Percentiles rank a stretch among this genome's conserved stretches.
These are phyloP conservation scores for Megaceryle alcyon DNA, from an alignment of 2,797 vertebrate species.

Conservation along the genomic window DNA sequence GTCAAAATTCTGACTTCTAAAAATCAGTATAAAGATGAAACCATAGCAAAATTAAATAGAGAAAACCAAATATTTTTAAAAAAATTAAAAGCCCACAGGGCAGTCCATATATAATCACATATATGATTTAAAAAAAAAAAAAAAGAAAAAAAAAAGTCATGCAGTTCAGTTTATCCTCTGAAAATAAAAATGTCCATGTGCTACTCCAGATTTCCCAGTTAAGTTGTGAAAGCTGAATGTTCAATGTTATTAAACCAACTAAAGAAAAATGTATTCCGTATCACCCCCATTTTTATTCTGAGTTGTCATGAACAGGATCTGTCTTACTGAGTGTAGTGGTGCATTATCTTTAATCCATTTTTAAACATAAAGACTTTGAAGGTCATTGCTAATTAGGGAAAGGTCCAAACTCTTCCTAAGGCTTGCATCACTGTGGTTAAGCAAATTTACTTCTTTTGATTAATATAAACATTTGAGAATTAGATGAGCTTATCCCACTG, in stretches of 20 bases:
- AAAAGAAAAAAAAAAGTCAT: too few relatives aligned
- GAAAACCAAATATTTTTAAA: background rate
- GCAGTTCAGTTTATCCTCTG: background rate
- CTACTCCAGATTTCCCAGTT: background rate
- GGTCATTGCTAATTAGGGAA: conserved; percentile 34
- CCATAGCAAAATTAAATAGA: background rate
- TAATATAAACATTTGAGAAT: conserved; percentile 38
- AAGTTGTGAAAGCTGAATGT: background rate
- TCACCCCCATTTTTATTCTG: background rate
- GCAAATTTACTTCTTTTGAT: conserved; percentile 35
- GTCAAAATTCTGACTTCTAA: background rate
- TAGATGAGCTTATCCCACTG: background rate
- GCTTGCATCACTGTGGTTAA: background rate
- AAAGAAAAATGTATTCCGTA: background rate
- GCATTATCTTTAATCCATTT: conserved; percentile 18
- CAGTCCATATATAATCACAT: background rate
- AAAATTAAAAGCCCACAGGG: background rate
- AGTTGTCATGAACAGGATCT: background rate
- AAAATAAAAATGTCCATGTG: background rate
- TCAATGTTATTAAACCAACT: background rate
- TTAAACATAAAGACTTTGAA: conserved; percentile 7
- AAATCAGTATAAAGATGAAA: background rate
- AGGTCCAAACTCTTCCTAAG: background rate
- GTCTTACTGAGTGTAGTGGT: background rate
- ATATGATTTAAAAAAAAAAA: background rate